Evolutionary conservation across 2,888 invertebrate genomes (phyloP), one percentile per base, ranked within the genome.

Genomic region (Clostera curtula): DNA sequence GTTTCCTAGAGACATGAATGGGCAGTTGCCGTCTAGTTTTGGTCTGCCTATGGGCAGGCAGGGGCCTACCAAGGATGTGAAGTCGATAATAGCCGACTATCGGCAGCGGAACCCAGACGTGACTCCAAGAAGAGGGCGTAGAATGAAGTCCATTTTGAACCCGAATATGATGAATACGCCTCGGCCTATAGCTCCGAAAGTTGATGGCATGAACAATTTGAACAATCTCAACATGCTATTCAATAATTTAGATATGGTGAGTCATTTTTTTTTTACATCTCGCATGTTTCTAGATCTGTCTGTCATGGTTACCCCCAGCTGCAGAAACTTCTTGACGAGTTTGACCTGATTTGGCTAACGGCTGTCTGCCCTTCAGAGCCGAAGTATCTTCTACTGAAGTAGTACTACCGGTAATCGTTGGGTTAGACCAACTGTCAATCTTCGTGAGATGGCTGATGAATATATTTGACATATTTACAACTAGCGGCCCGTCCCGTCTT

Each of bases 41-140:
- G 77, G 79, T 2, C 64, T 80, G 51, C 83, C 74, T 0, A 85
- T 85, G 72, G 91, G 91, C 0, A 82, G 90, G 1, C 92, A 92
- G 56, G 90, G 92, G 0, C 89, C 91, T 0, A 90, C 91, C n/a
- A 88, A 93, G 33, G 93, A 94, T 61, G 93, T 93, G 0, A 89
- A 92, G 58, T 91, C 92, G 3, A 91, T 93, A 29, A 92, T 93
- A 53, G 93, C 92, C 0, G 93, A 93, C 59, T 92, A 92, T 56
- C 86, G 92, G 41, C 90, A 91, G 40, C 83, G 90, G 41, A 91
- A 93, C 68, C 91, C 92, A 0, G 92, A 93, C 42, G 77, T 88
- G 3, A 88, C 90, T 1, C 92, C 92, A 0, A 71, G 91, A 43
- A 85, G 91, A 44, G 89, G 89, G 3, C 77, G 89, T 12, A 68